Conservation (phyloP, 2,888 invertebrate genomes). For the Campaea margaritaria region DNA sequence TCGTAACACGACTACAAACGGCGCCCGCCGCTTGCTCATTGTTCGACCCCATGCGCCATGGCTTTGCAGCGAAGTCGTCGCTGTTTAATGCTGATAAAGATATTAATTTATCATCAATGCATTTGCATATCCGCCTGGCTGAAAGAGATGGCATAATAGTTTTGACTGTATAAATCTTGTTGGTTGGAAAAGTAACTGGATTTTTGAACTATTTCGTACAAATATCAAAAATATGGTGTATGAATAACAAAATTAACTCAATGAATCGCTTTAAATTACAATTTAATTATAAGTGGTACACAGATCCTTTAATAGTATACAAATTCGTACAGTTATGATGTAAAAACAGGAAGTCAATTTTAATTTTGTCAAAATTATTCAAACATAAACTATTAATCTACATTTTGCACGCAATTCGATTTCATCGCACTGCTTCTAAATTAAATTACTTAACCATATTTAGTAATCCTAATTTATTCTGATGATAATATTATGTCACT, state of each 20-base stretch:
- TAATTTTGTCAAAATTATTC: not conserved
- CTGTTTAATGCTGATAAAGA: not conserved
- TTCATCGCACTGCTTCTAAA: constrained; percentile 41
- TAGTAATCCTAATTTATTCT: no score
- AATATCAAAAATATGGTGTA: no score
- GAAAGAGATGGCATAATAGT: not conserved
- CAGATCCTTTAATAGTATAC: not conserved
- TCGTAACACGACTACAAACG: constrained; percentile 24
- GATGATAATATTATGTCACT: constrained; percentile 5
- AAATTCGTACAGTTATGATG: not conserved
- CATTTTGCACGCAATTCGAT: constrained; percentile 39
- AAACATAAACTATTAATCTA: constrained; percentile 24
- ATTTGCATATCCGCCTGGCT: not conserved
- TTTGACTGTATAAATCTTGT: not conserved
- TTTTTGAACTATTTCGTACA: no score
- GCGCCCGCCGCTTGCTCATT: constrained; percentile 40
- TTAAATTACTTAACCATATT: constrained; percentile 18
- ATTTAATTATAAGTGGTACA: no score
- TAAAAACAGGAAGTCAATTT: not conserved
- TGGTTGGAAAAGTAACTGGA: no score
- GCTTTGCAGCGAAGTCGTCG: constrained; percentile 7
- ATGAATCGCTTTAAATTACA: no score
- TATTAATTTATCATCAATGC: not conserved
- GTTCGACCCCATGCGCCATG: not conserved
- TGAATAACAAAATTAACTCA: no score